These are phyloP conservation scores for Thyatira batis DNA, from an alignment of 2,888 invertebrate genomes.

Conservation along the genomic window DNA sequence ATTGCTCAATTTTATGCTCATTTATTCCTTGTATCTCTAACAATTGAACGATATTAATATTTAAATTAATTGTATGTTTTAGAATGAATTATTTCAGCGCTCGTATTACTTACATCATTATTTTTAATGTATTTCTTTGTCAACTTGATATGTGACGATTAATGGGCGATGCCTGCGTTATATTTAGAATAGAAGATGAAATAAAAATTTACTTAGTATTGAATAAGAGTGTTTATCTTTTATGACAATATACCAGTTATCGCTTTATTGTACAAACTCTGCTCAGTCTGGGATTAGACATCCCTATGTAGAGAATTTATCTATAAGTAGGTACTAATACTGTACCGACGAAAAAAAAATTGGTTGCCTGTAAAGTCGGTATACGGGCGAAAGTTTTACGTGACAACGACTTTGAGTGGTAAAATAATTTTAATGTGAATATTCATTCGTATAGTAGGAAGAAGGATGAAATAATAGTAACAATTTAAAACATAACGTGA, in stretches of 20 bases:
- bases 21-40: slow-evolving; percentile 52
- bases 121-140: slow-evolving; percentile 40
- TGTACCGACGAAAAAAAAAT: no score
- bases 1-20: slow-evolving; percentile 78
- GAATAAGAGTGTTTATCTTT: slow-evolving; percentile 43
- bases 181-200: slow-evolving; percentile 73
- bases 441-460: no score
- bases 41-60: slow-evolving; percentile 50
- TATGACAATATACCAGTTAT: neutral
- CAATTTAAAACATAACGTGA: no score
- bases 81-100: slow-evolving; percentile 19
- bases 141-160: slow-evolving; percentile 61
- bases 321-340: no score
- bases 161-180: slow-evolving; percentile 56
- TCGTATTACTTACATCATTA: slow-evolving; percentile 22
- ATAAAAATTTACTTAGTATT: slow-evolving; percentile 79
- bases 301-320: no score
- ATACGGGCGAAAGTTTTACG: no score
- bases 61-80: slow-evolving; percentile 39
- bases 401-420: no score
- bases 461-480: no score
- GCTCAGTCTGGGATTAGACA: no score
- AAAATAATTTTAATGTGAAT: no score
- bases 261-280: no score
- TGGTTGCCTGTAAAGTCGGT: no score